Evolutionary conservation across 2,113 vertebrate genomes (phyloP), one percentile per base, ranked within the genome.

Genomic region (Onychostruthus taczanowskii): DNA sequence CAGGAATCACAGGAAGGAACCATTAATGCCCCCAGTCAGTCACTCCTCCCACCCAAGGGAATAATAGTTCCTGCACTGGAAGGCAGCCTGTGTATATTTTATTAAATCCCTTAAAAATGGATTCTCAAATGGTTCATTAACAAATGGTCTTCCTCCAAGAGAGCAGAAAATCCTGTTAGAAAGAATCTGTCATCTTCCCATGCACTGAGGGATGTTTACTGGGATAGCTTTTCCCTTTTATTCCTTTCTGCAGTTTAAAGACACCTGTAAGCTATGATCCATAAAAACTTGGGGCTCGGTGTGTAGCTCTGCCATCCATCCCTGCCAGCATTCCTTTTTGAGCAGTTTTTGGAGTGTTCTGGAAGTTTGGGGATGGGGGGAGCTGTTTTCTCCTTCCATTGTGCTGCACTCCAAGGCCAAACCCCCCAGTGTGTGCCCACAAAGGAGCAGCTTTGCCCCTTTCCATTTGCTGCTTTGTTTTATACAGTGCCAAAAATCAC

Each of bases 21-120:
- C 95, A 93, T 90, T 96, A 96, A 96, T 95, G 94, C 68, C 93
- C 92, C 81, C 49, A 86, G 90, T 7, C 90, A 95, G 92, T 76
- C 93, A 90, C 90, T 95, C 90, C 62, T 94, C 46, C 90, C 10
- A 52, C 96, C 92, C 96, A 84, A 30, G 96, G 94, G 97, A 97
- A 96, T 97, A 96, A 96, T 97, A 97, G 94, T 13, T 94, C 79
- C 94, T 90, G 84, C 88, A 90, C 84, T 85, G 64, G 55, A 96
- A 96, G 86, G 94, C 72, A 93, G 87, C 50, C 64, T 35, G 50
- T 8, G 74, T 96, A 96, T 97, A 97, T 97, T 97, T 97, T 97
- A 97, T 97, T 97, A 97, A 97, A 96, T 82, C 87, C 93, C 84
- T 88, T 95, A 95, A 96, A 97, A 95, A 97, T 81, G 93, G 93